phyloP scores from a whole-genome alignment of 2,888 invertebrate genomes.

The Drosophila atripex region DNA sequence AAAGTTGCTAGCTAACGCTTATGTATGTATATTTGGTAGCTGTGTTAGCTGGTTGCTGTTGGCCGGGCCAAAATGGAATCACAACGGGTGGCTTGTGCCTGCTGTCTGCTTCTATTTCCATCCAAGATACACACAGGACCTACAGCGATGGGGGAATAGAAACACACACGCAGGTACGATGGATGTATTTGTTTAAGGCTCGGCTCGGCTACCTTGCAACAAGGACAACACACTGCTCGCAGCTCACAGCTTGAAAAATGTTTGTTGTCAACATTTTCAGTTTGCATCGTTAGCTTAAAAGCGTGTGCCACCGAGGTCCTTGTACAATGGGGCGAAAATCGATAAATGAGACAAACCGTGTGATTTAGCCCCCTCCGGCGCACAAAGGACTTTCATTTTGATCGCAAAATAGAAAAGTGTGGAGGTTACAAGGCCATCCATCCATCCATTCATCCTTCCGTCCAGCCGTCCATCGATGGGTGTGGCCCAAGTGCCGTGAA shows the following conservation, averaged over 20 bases:
- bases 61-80: slow-evolving; percentile 69
- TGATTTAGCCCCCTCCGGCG: slow-evolving; percentile 40
- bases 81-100: slow-evolving; percentile 63
- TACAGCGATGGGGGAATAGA: slow-evolving; percentile 14
- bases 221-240: slow-evolving; percentile 42
- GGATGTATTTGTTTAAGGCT: slow-evolving; percentile 62
- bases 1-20: slow-evolving; percentile 21
- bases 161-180: slow-evolving; percentile 17
- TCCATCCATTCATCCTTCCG: neutral
- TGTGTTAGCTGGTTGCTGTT: neutral
- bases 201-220: slow-evolving; percentile 67
- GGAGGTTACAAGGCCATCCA: slow-evolving; percentile 40
- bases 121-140: slow-evolving; percentile 19
- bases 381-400: slow-evolving; percentile 50
- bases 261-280: slow-evolving; percentile 80
- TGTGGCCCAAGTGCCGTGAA: slow-evolving; percentile 43
- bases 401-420: slow-evolving; percentile 48
- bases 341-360: slow-evolving; percentile 62
- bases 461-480: slow-evolving; percentile 5
- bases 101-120: slow-evolving; percentile 37
- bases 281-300: slow-evolving; percentile 80
- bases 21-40: slow-evolving; percentile 1
- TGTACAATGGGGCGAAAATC: slow-evolving; percentile 68
- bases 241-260: slow-evolving; percentile 78
- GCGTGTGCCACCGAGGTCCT: slow-evolving; percentile 47